phyloP scores from a whole-genome alignment of 1,140 invertebrate species.

The Helicorthomorpha holstii region DNA sequence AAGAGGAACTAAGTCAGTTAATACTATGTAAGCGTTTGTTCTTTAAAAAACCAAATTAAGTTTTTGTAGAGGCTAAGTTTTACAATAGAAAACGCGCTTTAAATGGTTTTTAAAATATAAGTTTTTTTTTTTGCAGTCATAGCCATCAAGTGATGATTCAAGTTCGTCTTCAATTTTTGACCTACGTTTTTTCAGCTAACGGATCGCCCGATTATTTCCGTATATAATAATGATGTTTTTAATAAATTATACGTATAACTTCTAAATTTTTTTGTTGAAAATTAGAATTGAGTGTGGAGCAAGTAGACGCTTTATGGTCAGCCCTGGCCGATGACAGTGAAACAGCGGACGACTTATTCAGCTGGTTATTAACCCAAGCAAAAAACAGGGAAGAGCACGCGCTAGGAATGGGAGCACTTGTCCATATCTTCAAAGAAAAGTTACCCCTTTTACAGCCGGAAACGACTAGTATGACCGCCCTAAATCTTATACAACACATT shows the following conservation, averaged over 20 bases:
- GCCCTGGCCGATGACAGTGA: slow-evolving; percentile 66
- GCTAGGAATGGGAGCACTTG: slow-evolving; percentile 61
- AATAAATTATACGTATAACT: background rate
- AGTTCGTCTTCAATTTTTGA: slow-evolving; percentile 74
- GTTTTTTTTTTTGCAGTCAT: slow-evolving; percentile 30
- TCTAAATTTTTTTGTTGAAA: slow-evolving; percentile 14
- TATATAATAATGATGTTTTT: slow-evolving; percentile 17
- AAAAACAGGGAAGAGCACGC: slow-evolving; percentile 80
- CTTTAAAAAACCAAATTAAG: background rate
- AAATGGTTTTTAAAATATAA: no score
- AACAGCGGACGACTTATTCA: slow-evolving; percentile 77
- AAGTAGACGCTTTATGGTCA: slow-evolving; percentile 77
- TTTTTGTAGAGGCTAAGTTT: background rate
- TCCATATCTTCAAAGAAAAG: slow-evolving; percentile 73
- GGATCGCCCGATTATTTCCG: slow-evolving; percentile 75
- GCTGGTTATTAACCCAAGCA: slow-evolving; percentile 75
- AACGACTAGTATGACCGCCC: slow-evolving; percentile 73
- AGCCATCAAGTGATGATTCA: slow-evolving; percentile 78
- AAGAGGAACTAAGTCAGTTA: slow-evolving; percentile 7
- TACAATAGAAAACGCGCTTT: no score
- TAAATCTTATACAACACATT: slow-evolving; percentile 77
- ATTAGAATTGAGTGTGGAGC: slow-evolving; percentile 59
- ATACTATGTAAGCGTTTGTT: slow-evolving; percentile 23
- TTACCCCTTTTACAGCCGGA: slow-evolving; percentile 71
- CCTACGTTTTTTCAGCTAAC: slow-evolving; percentile 74